Base-by-base conservation (phyloP, 2,888 invertebrate species). In the Anagyrus pseudococci region DNA sequence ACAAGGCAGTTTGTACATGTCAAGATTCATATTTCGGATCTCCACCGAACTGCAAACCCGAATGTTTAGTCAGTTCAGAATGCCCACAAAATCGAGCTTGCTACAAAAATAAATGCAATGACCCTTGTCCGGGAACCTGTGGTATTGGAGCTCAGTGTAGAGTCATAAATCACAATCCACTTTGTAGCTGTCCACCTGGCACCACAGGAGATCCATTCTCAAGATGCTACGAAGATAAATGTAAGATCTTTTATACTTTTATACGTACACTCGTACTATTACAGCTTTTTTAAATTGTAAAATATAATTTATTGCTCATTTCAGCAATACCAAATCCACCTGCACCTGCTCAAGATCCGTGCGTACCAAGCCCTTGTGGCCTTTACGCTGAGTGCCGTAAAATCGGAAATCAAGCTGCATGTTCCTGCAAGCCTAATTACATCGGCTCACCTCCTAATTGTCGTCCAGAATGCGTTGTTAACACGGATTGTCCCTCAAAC, bases 361-460 rank as follows among this genome's bases (percentile, higher is more conserved):
- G 94, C 74, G 84, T 85, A 58, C 93, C 93, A 54, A 91, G 92
- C 60, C 93, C 93, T 1, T 94, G 94, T 75, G 94, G 94, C 41
- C 90, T 89, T 4, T 91, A 92, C 72, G 91, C 93, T 2, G 91
- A 92, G 80, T 94, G 92, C 72, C 86, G 92, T 7, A 93, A 93
- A 80, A 85, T 87, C 37, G 89, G 88, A 68, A 88, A 85, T 72
- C 92, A n/a, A n/a, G n/a, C 89, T 60, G 91, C 89, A 1, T 94
- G 94, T 74, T 90, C 91, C 1, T 94, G 94, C 76, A 81, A 90
- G 52, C 87, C 88, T 17, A 88, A 89, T 71, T 92, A 87, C 72
- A 86, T 89, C 43, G 93, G 93, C n/a, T 85, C 87, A 20, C 93
- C 91, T 58, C 92, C 92, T 1, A 86, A 86, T 58, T 93, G 92